A percentile compares a stretch with the other conserved stretches of the same genome.
These are phyloP conservation scores for Thereva nobilitata DNA, from an alignment of 2,888 invertebrate species.

Conservation along the genomic window DNA sequence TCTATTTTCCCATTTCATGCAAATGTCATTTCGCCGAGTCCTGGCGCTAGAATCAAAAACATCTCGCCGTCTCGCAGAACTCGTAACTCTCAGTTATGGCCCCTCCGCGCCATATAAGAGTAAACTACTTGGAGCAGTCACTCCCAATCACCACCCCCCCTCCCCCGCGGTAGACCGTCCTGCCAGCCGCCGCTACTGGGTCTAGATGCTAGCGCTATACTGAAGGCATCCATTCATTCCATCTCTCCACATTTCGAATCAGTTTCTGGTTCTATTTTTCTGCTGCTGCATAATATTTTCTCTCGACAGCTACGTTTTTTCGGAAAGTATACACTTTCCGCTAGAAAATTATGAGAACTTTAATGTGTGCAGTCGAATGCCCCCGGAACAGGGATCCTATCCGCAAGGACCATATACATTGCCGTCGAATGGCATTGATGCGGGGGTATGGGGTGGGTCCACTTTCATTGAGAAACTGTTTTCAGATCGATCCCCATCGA, in stretches of 20 bases:
- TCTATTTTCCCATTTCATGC: constrained; percentile 41
- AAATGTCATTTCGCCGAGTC: constrained; percentile 39
- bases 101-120: constrained; percentile 35
- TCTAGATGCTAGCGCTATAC: neutral
- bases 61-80: constrained; percentile 40
- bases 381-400: constrained; percentile 24
- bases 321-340: constrained; percentile 12
- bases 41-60: constrained; percentile 36
- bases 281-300: constrained; percentile 39
- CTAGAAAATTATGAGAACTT: constrained; percentile 38
- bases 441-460: constrained; percentile 6
- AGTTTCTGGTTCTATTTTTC: constrained; percentile 36
- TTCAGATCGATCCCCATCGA: constrained; percentile 41
- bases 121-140: constrained; percentile 5
- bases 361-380: constrained; percentile 36
- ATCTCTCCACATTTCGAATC: constrained; percentile 29
- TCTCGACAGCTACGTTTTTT: constrained; percentile 27
- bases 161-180: constrained; percentile 1
- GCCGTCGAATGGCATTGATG: constrained; percentile 22
- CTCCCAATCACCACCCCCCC: neutral
- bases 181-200: neutral
- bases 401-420: constrained; percentile 19
- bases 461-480: constrained; percentile 36
- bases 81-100: constrained; percentile 39
- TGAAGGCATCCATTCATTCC: constrained; percentile 12